Evolutionary conservation across 2,113 vertebrate species (phyloP).

Genomic region (Oncorhynchus kisutch): DNA sequence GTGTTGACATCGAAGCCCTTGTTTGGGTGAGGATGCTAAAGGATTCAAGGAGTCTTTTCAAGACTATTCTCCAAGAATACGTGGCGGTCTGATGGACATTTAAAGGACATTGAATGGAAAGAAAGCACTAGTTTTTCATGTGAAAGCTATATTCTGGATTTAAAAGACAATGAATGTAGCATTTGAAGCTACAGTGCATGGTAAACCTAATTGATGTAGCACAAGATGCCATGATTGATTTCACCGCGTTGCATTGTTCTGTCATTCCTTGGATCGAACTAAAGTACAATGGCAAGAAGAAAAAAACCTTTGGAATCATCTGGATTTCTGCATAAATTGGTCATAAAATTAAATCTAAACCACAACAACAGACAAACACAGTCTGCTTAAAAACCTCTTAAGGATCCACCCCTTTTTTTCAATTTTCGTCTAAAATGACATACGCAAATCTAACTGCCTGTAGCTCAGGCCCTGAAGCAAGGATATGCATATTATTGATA

Average conservation of each 20-base stretch:
- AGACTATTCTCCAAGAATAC: slow-evolving; percentile 38
- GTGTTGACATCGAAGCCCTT: slow-evolving; percentile 9
- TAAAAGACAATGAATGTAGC: no score
- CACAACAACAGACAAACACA: no score
- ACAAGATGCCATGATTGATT: not conserved
- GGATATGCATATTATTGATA: no score
- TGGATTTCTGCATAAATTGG: no score
- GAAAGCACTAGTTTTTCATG: not conserved
- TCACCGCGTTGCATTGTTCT: not conserved
- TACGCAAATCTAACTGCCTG: no score
- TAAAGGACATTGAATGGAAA: not conserved
- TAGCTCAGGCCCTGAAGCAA: no score
- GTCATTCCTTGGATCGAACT: not conserved
- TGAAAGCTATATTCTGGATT: not conserved
- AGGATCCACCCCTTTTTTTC: no score
- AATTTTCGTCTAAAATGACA: no score
- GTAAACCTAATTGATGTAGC: not conserved
- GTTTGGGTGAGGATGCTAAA: slow-evolving; percentile 19
- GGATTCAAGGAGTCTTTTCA: slow-evolving; percentile 43
- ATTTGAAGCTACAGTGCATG: not conserved
- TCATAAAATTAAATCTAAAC: no score
- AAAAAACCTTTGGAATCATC: no score
- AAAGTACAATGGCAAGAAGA: not conserved
- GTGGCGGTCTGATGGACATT: slow-evolving; percentile 36
- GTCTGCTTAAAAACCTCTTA: no score